Conservation (phyloP, 1,140 invertebrate genomes). For the Hesperophylax magnus region DNA sequence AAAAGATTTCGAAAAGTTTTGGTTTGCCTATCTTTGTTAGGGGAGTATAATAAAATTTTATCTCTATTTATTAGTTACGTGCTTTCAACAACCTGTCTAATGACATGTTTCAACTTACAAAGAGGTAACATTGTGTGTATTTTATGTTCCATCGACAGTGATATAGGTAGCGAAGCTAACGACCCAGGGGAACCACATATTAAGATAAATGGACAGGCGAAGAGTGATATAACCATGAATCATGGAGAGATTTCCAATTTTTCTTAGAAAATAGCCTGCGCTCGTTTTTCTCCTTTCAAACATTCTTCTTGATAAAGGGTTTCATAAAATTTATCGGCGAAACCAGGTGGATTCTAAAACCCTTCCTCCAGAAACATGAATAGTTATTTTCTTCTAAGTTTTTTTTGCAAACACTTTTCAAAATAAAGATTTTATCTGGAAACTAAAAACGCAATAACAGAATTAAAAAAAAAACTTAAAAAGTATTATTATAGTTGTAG, state of each 20-base stretch:
- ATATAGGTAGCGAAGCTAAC: neutral
- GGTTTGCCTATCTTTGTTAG: neutral
- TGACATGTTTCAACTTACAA: neutral
- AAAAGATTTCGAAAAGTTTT: too few relatives aligned
- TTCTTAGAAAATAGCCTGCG: neutral
- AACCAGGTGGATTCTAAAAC: neutral
- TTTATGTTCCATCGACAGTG: neutral
- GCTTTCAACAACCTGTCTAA: neutral
- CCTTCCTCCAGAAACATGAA: too few relatives aligned
- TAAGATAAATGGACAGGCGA: conserved; percentile 13
- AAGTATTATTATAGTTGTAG: too few relatives aligned
- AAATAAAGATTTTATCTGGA: too few relatives aligned
- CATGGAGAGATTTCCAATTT: conserved; percentile 22
- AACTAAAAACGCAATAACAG: too few relatives aligned
- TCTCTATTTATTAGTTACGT: neutral
- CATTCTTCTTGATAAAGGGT: conserved; percentile 7
- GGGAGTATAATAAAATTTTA: neutral
- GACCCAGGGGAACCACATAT: neutral
- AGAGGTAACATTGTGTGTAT: neutral
- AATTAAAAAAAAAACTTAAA: too few relatives aligned
- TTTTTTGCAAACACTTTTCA: too few relatives aligned
- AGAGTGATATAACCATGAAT: conserved; percentile 10
- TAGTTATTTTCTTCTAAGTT: too few relatives aligned
- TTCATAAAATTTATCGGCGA: neutral
- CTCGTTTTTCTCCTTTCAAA: neutral